Evolutionary conservation across 64 coral and sea anemone genomes (phyloP), one percentile per base, ranked within the genome.

Genomic region (Stylophora pistillata): DNA sequence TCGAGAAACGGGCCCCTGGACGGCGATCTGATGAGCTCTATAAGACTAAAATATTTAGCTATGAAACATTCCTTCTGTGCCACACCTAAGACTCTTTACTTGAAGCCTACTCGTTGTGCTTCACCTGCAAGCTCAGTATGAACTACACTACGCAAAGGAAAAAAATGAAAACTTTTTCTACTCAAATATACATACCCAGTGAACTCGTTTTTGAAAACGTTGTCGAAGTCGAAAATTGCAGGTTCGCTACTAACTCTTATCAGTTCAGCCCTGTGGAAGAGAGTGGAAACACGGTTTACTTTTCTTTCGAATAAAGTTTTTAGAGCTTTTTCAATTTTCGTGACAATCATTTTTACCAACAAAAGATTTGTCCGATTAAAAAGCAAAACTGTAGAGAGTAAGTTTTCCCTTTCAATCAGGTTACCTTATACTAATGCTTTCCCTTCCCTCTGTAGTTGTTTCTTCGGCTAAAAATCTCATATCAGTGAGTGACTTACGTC

Each of bases 211-310:
- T 87, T 73, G 23, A 87, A 56, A 3, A 58, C 23, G 4, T 25
- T 33, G 30, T 87, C 57, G 21, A 74, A 75, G 71, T 87, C 85
- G 17, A 58, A 63, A 17, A 74, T 0, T 12, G 7, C 7, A 56
- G 85, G 85, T 63, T 61, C 21, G 52, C 85, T 87, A 28, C 57
- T 75, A 16, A 29, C 85, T 75, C 71, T 87, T 29, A 17, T 29
- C 20, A 87, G 11, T n/a, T 63, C 68, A 25, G 85, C 74, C 30
- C 70, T 87, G 69, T 9, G 7, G 64, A 68, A 84, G 15, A n/a
- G 15, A 84, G 14, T 41, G 37, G 37, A 47, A 47, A 47, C 37
- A 47, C 37, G 37, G 37, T 47, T 47, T 41, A 3, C 6, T 41
- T 41, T 41, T 41, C 2, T 41, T 41, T 41, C 37, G 6, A 41